phyloP scores from a whole-genome alignment of 2,888 invertebrate genomes.

The Noctua fimbriata region DNA sequence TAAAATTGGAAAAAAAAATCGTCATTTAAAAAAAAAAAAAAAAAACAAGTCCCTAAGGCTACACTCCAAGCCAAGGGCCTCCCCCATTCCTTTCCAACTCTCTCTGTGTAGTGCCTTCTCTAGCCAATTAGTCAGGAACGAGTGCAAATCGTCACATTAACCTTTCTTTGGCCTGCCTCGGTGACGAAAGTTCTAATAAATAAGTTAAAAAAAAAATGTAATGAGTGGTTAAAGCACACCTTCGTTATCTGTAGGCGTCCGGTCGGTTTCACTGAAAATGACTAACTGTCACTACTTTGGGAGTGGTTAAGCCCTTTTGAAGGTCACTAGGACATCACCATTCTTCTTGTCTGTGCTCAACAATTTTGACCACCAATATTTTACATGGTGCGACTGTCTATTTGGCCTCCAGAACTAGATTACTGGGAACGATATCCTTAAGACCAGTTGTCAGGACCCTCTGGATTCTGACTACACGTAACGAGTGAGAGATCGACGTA shows the following conservation, averaged over 20 bases:
- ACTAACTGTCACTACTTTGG: conserved; percentile 23
- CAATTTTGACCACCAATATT: not conserved
- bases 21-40: too few species aligned
- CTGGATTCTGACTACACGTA: not conserved
- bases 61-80: too few species aligned
- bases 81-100: too few species aligned
- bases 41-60: too few species aligned
- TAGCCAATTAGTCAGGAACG: too few species aligned
- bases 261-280: conserved; percentile 26
- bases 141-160: too few species aligned
- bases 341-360: not conserved
- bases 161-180: too few species aligned
- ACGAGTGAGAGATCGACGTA: not conserved
- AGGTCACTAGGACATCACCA: not conserved
- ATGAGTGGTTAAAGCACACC: not conserved
- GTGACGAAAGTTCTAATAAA: not conserved
- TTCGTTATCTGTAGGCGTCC: conserved; percentile 10
- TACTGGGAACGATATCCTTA: not conserved
- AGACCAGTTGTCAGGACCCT: not conserved
- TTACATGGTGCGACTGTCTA: not conserved
- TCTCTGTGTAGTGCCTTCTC: too few species aligned
- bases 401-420: not conserved
- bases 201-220: not conserved
- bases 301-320: not conserved
- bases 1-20: too few species aligned